Conservation (phyloP, 2,888 invertebrate species). For the Philereme vetulata region DNA sequence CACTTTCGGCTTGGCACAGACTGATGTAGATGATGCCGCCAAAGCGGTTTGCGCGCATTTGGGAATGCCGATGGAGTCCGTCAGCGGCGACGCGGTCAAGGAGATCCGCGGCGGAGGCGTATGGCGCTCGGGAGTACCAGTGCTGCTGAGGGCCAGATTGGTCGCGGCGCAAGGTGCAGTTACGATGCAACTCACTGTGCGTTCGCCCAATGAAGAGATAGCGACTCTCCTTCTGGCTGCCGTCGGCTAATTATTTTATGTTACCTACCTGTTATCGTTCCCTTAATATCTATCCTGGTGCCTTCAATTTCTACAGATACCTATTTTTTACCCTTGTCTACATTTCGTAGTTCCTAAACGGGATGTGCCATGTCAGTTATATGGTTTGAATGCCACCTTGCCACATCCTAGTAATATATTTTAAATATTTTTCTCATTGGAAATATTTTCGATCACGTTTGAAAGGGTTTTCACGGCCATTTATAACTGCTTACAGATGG, state of each 20-base stretch:
- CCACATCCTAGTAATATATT: too few species aligned
- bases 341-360: too few species aligned
- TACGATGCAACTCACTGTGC: constrained; percentile 96
- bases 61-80: constrained; percentile 56
- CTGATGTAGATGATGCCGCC: constrained; percentile 58
- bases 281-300: too few species aligned
- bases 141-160: constrained; percentile 92
- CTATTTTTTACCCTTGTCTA: too few species aligned
- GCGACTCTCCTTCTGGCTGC: constrained; percentile 93
- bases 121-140: constrained; percentile 94
- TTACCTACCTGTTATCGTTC: too few species aligned
- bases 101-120: constrained; percentile 84
- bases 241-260: constrained; percentile 85
- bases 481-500: too few species aligned
- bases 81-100: constrained; percentile 61
- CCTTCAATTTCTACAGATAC: too few species aligned
- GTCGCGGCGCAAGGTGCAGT: constrained; percentile 89
- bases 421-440: too few species aligned
- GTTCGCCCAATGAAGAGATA: constrained; percentile 91
- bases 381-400: too few species aligned
- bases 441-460: too few species aligned
- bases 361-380: too few species aligned
- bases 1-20: constrained; percentile 91
- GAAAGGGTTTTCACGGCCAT: too few species aligned
- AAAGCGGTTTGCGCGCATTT: constrained; percentile 63